These are phyloP conservation scores for Tyria jacobaeae DNA, from an alignment of 2,888 invertebrate species.

Conservation along the genomic window DNA sequence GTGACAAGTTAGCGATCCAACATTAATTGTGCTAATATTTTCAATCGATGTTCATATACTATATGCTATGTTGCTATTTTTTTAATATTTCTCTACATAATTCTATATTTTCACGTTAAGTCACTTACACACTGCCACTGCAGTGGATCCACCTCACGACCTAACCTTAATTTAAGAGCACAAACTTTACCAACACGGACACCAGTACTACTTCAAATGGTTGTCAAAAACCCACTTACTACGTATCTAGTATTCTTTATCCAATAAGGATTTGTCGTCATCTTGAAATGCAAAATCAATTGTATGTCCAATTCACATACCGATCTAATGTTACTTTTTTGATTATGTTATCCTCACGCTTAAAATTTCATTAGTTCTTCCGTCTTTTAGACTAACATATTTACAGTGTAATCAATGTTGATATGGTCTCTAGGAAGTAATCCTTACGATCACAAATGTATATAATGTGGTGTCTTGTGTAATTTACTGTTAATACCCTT, in stretches of 20 bases:
- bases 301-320: not conserved
- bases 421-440: conserved; percentile 8
- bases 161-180: too few relatives aligned
- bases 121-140: too few relatives aligned
- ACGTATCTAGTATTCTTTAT: too few relatives aligned
- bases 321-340: too few relatives aligned
- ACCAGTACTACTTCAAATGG: too few relatives aligned
- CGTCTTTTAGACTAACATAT: not conserved
- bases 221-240: too few relatives aligned
- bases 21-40: conserved; percentile 9
- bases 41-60: too few relatives aligned
- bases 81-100: not conserved
- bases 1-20: conserved; percentile 8
- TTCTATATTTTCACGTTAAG: too few relatives aligned
- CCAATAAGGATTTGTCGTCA: too few relatives aligned
- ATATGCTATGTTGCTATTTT: not conserved
- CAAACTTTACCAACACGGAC: too few relatives aligned
- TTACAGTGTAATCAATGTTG: not conserved
- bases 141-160: too few relatives aligned
- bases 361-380: not conserved
- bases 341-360: not conserved
- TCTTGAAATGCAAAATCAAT: not conserved
- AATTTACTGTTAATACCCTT: conserved; percentile 16
- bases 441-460: conserved; percentile 12
- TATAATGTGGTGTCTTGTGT: conserved; percentile 11